Evolutionary conservation across 1,140 invertebrate species (phyloP).

Genomic region (Drosophila funebris): DNA sequence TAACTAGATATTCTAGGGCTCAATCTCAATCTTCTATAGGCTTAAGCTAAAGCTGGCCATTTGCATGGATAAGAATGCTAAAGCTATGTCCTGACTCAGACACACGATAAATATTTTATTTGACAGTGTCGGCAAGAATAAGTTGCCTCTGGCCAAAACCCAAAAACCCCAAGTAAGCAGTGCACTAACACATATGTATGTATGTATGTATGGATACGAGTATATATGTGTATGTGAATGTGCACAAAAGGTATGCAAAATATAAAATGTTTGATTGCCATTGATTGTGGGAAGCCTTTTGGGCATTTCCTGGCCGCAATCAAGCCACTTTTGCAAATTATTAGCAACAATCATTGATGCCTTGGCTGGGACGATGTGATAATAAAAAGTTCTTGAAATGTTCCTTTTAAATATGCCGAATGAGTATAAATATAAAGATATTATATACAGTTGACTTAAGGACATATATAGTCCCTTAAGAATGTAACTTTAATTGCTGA

Average conservation of each 20-base stretch:
- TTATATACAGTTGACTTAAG: no score
- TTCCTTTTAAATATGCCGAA: not conserved
- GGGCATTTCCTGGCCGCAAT: conserved; percentile 50
- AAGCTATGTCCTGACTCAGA: conserved; percentile 9
- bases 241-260: conserved; percentile 29
- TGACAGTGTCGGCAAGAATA: conserved; percentile 38
- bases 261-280: conserved; percentile 43
- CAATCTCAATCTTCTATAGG: not conserved
- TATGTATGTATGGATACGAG: not conserved
- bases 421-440: not conserved
- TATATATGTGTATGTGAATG: not conserved
- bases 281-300: conserved; percentile 39
- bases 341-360: conserved; percentile 41
- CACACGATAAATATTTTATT: conserved; percentile 20
- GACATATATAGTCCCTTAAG: no score
- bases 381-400: not conserved
- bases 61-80: conserved; percentile 22
- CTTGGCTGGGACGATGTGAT: not conserved
- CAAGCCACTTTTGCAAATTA: conserved; percentile 43
- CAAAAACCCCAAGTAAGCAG: conserved; percentile 7
- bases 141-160: conserved; percentile 14
- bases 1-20: not conserved
- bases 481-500: no score
- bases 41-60: conserved; percentile 3
- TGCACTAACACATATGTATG: not conserved